Base-by-base conservation (phyloP, 2,797 vertebrate species). In the Tokudaia tokunoshimensis region DNA sequence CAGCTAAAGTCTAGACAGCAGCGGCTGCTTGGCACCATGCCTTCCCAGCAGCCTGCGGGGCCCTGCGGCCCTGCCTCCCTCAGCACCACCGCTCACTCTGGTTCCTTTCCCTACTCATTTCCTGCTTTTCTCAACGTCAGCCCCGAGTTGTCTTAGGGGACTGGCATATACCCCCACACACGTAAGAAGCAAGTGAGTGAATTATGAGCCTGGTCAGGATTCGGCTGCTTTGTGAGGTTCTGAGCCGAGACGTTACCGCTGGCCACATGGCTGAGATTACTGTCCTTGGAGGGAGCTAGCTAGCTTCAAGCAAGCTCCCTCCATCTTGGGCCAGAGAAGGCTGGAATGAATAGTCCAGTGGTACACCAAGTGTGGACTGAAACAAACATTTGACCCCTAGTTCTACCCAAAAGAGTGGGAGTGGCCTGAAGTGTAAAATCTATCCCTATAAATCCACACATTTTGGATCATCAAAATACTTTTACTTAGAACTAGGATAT, bases 1-100 rank as follows among this genome's bases (percentile, higher is more conserved):
- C 50, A 20, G 96, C 85, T 93, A 90, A 88, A 63, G 97, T 98
- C 98, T 98, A 98, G 98, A 98, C 98, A 92, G 91, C 98, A 90
- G 92, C 91, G 96, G 96, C 97, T 97, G 96, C 97, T 96, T 97
- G 97, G 97, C 97, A 80, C 65, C 0, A 1, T 9, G 97, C 97
- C 98, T 96, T 87, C 94, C 82, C 67, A 72, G 94, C 70, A 63
- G 34, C 80, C 92, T 2, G 7, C 86, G 11, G 50, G 12, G 89
- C 76, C 90, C 82, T 92, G 84, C 67, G 37, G 91, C 20, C 87
- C 86, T 15, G 17, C 55, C 89, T 94, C 52, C 89, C 78, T 92
- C 80, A 87, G 87, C 74, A 57, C 88, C 67, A 52, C 88, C 37
- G 74, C 93, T 95, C 84, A 8, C 78, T 92, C 78, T 37, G 26